phyloP scores from a whole-genome alignment of 2,113 vertebrate species.

The Tichodroma muraria region DNA sequence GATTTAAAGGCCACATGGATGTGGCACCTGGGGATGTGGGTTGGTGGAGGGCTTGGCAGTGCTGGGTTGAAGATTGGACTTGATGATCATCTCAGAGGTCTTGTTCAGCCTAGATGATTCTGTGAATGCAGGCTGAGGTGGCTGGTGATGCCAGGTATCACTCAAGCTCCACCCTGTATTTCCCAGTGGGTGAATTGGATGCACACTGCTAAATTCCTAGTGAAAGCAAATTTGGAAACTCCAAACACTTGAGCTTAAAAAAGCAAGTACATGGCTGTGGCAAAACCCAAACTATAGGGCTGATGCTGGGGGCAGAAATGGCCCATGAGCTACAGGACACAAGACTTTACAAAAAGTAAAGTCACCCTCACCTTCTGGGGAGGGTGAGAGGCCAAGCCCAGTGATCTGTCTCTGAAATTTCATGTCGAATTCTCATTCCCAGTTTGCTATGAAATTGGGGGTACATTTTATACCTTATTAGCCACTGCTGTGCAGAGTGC shows the following conservation, averaged over 20 bases:
- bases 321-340: background rate
- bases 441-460: accelerated
- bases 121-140: background rate
- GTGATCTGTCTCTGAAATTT: background rate
- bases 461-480: background rate
- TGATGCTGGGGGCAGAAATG: background rate
- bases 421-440: accelerated
- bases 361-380: background rate
- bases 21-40: background rate
- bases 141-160: background rate
- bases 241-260: background rate
- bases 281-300: background rate
- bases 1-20: background rate
- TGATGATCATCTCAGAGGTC: background rate
- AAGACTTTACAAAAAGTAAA: background rate
- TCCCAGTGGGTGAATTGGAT: background rate
- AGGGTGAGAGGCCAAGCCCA: background rate
- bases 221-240: background rate
- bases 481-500: background rate
- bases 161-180: background rate
- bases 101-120: background rate
- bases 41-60: background rate
- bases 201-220: background rate
- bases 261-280: background rate
- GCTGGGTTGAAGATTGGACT: background rate